phyloP scores from a whole-genome alignment of 1,140 invertebrate genomes.

The Vollenhovia emeryi region DNA sequence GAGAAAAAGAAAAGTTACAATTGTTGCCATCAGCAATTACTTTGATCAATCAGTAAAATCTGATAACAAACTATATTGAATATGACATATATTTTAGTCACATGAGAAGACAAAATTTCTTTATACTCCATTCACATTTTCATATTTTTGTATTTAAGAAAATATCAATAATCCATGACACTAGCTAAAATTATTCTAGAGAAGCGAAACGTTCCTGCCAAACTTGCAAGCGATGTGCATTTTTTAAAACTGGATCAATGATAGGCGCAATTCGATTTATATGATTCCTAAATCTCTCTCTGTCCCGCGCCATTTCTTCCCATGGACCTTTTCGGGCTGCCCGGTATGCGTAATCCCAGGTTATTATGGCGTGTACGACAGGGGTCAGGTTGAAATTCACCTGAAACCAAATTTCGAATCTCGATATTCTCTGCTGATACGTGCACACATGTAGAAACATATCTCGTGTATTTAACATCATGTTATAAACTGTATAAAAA shows the following conservation, averaged over 20 bases:
- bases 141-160: slow-evolving; percentile 49
- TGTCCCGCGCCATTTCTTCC: slow-evolving; percentile 88
- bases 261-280: slow-evolving; percentile 82
- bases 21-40: background rate
- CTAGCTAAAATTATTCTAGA: slow-evolving; percentile 15
- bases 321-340: slow-evolving; percentile 88
- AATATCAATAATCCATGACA: slow-evolving; percentile 29
- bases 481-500: no score
- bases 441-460: no score
- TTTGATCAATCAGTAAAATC: background rate
- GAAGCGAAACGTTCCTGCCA: slow-evolving; percentile 85
- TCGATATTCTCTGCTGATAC: background rate
- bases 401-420: slow-evolving; percentile 82
- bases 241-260: slow-evolving; percentile 84
- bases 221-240: slow-evolving; percentile 85
- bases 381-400: slow-evolving; percentile 87
- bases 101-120: background rate
- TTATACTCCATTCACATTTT: slow-evolving; percentile 38
- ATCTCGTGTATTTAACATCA: no score
- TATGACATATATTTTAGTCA: background rate
- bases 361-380: slow-evolving; percentile 86
- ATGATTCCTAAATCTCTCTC: slow-evolving; percentile 86
- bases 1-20: background rate
- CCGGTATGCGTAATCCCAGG: slow-evolving; percentile 88
- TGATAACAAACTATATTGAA: background rate